phyloP scores from a whole-genome alignment of 2,797 vertebrate species.

The Diplodus sargus region DNA sequence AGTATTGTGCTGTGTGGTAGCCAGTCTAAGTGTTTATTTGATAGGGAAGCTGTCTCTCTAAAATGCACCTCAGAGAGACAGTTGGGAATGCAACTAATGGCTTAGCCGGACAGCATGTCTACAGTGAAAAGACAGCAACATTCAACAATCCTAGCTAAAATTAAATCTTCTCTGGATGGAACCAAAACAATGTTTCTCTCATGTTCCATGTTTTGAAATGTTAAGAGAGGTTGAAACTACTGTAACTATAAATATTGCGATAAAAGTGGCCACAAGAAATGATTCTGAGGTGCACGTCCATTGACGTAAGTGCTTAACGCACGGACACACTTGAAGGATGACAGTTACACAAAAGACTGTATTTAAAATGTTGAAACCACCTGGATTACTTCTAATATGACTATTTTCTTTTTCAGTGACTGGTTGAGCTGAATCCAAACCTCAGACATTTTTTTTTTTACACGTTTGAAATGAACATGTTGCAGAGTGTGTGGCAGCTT shows the following conservation, averaged over 20 bases:
- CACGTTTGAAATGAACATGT: not conserved
- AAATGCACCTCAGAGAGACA: not conserved
- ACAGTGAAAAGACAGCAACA: not conserved
- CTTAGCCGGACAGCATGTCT: not conserved
- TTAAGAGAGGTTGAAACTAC: not conserved
- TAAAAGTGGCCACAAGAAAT: not conserved
- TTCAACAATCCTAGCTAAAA: not conserved
- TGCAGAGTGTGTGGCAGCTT: slow-evolving; percentile 1
- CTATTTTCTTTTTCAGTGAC: slow-evolving; percentile 3
- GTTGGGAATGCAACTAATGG: not conserved
- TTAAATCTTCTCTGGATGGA: not conserved
- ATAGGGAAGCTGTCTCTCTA: not conserved
- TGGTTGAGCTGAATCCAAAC: not conserved
- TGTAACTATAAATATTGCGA: not conserved
- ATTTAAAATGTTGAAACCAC: slow-evolving; percentile 18
- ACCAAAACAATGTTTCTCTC: not conserved
- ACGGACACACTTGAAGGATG: not conserved
- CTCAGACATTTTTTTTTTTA: not conserved
- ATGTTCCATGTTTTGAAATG: not conserved
- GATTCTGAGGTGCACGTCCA: not conserved
- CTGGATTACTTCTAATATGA: slow-evolving; percentile 22
- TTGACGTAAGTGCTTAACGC: not conserved
- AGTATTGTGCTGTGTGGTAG: not conserved
- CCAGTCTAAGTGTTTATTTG: not conserved
- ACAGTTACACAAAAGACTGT: not conserved